phyloP scores from a whole-genome alignment of 2,113 vertebrate species.

The Scytalopus superciliaris region DNA sequence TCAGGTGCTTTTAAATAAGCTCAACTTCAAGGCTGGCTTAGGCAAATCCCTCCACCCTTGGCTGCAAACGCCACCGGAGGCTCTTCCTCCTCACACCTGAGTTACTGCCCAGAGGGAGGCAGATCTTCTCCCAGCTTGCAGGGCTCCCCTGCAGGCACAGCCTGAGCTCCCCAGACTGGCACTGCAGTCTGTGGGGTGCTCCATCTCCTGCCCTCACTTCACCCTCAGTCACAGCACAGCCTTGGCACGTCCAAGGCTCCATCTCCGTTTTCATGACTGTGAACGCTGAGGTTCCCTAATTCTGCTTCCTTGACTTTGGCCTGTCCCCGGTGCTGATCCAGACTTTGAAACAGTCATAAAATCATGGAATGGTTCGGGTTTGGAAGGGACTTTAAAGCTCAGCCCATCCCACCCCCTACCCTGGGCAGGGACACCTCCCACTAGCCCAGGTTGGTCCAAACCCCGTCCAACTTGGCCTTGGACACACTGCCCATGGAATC shows the following conservation, averaged over 20 bases:
- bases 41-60: neutral
- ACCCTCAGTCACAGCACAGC: neutral
- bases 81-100: neutral
- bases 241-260: neutral
- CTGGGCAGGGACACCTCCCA: too few species aligned
- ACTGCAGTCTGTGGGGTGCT: neutral
- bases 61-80: neutral
- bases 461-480: too few species aligned
- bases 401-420: neutral
- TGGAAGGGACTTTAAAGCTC: neutral
- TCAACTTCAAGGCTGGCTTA: neutral
- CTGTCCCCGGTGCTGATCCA: neutral
- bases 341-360: neutral
- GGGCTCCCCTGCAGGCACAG: neutral
- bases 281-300: neutral
- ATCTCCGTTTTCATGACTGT: too few species aligned
- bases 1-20: neutral
- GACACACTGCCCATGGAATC: too few species aligned
- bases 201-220: neutral
- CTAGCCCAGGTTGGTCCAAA: too few species aligned
- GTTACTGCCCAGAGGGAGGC: neutral
- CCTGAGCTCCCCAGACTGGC: neutral
- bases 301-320: neutral
- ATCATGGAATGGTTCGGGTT: neutral
- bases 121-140: fast-evolving